These are phyloP conservation scores for Triplophysa dalaica DNA, from an alignment of 2,113 vertebrate genomes.

Conservation along the genomic window DNA sequence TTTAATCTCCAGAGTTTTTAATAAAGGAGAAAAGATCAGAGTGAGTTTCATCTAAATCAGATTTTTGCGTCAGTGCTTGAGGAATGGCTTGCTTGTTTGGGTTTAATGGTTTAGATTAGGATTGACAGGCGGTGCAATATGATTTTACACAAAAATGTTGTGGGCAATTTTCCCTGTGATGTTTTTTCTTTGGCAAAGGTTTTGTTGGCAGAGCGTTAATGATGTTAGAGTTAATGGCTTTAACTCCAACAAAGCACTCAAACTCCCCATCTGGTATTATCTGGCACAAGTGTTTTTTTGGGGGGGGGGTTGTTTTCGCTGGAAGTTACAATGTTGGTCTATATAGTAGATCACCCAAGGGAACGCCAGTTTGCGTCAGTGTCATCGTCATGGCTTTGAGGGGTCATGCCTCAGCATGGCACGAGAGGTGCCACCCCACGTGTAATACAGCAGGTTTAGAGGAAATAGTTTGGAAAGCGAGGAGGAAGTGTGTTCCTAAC, in stretches of 20 bases:
- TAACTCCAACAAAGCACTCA: constrained; percentile 28
- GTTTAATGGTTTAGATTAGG: constrained; percentile 7
- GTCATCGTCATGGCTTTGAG: constrained; percentile 33
- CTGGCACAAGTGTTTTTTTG: constrained; percentile 29
- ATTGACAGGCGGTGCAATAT: constrained; percentile 34
- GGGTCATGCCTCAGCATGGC: constrained; percentile 27
- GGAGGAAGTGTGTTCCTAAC: background rate
- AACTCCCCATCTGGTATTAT: constrained; percentile 39
- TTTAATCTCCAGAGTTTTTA: constrained; percentile 11
- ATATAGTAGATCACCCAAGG: constrained; percentile 41
- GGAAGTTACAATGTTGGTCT: constrained; percentile 37
- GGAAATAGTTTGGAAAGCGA: constrained; percentile 17
- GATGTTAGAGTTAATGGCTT: constrained; percentile 25
- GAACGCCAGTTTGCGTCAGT: constrained; percentile 42
- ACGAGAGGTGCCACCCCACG: constrained; percentile 2
- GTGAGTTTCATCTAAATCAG: constrained; percentile 8
- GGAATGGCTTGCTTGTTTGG: constrained; percentile 38
- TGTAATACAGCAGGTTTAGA: constrained; percentile 10
- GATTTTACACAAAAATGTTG: constrained; percentile 30
- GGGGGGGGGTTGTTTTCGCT: constrained; percentile 34
- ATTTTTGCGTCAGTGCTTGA: constrained; percentile 23
- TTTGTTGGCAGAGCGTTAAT: constrained; percentile 29
- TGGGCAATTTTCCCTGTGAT: constrained; percentile 18
- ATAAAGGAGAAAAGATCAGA: constrained; percentile 20
- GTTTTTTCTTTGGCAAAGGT: constrained; percentile 27